Percentiles rank a stretch among this genome's conserved stretches.
These are phyloP conservation scores for Hesperia comma DNA, from an alignment of 2,888 invertebrate genomes.

Conservation along the genomic window DNA sequence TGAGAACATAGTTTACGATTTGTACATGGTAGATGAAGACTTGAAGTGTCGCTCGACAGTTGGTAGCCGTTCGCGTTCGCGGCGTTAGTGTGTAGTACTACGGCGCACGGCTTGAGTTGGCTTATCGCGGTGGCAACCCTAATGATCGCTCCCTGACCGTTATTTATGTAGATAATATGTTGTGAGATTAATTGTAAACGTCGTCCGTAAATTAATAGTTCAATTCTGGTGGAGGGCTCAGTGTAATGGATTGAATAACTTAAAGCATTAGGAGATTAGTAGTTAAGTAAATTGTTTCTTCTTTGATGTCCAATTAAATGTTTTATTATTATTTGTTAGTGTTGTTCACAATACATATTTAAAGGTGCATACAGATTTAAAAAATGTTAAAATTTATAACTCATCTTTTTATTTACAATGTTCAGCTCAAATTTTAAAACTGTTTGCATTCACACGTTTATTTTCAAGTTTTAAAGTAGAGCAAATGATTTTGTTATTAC, in stretches of 20 bases:
- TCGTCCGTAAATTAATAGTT: constrained; percentile 38
- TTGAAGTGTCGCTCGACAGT: constrained; percentile 83
- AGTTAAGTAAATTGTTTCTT: neutral
- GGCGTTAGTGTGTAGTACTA: constrained; percentile 78
- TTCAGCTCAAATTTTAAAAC: no score
- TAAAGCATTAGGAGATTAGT: neutral
- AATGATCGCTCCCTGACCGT: constrained; percentile 42
- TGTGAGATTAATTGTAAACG: constrained; percentile 41
- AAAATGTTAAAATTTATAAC: no score
- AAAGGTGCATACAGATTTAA: no score
- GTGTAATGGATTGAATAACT: constrained; percentile 14
- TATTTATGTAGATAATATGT: constrained; percentile 45
- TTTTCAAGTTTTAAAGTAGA: no score
- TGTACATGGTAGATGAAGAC: constrained; percentile 50
- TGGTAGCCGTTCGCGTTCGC: constrained; percentile 55
- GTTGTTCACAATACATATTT: no score
- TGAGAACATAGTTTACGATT: constrained; percentile 38
- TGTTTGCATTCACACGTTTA: no score
- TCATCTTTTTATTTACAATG: no score
- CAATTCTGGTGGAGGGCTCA: constrained; percentile 29
- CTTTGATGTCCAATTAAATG: neutral
- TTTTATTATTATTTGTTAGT: neutral
- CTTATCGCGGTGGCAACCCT: constrained; percentile 70
- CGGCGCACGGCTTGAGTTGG: constrained; percentile 78
- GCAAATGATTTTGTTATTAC: neutral